A percentile compares a stretch with the other conserved stretches of the same genome.
Conservation (phyloP, 2,888 invertebrate species). For the Sabatieria punctata region DNA sequence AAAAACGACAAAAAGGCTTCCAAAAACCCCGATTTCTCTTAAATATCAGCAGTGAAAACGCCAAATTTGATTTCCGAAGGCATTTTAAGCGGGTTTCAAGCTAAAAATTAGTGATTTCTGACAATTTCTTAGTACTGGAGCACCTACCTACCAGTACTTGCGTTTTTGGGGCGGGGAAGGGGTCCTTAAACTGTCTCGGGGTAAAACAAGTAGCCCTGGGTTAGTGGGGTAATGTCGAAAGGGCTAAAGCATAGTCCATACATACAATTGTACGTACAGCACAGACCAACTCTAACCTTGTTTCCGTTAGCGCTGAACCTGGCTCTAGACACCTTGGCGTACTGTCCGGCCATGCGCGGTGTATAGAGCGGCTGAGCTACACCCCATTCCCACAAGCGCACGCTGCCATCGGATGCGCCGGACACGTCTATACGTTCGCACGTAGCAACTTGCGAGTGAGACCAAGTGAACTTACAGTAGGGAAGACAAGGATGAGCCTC, state of each 20-base stretch:
- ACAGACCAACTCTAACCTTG: conserved; percentile 41
- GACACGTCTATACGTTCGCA: conserved; percentile 46
- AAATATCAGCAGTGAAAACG: too few species aligned
- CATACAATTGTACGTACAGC: neutral
- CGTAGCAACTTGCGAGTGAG: neutral
- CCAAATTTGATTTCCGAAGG: too few species aligned
- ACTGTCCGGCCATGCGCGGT: conserved; percentile 79
- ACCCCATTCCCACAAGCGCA: conserved; percentile 95
- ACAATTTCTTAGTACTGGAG: too few species aligned
- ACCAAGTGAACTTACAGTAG: conserved; percentile 56
- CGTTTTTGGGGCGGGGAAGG: too few species aligned
- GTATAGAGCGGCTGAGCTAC: conserved; percentile 67
- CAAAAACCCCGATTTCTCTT: too few species aligned
- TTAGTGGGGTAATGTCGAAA: too few species aligned
- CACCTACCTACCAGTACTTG: too few species aligned
- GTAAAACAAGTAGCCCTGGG: too few species aligned
- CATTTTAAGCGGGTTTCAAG: too few species aligned
- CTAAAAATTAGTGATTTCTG: too few species aligned
- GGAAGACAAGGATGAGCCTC: conserved; percentile 88
- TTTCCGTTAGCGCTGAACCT: conserved; percentile 89
- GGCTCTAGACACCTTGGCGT: conserved; percentile 67
- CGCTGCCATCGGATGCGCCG: conserved; percentile 86
- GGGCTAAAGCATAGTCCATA: neutral
- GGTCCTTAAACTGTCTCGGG: too few species aligned
- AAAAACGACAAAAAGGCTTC: too few species aligned